phyloP scores from a whole-genome alignment of 37 sponge, comb jelly and placozoan species.

The Diacarnus erythraeanus region DNA sequence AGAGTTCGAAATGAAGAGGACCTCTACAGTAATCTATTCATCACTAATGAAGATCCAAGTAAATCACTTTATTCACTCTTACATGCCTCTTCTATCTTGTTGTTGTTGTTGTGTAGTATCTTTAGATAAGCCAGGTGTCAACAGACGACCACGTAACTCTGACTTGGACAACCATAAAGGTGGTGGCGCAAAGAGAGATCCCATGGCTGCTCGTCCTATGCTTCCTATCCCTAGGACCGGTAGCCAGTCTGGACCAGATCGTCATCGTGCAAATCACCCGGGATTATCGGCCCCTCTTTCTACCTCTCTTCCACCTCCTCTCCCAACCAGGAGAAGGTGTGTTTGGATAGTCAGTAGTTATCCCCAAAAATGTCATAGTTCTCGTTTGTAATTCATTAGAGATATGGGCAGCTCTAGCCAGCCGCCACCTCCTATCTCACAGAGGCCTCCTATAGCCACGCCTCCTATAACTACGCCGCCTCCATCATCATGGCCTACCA shows the following conservation, averaged over 20 bases:
- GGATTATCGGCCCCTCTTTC: neutral
- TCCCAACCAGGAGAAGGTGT: constrained; percentile 2
- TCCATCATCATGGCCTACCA: neutral
- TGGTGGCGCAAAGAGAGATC: neutral
- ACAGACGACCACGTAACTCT: neutral
- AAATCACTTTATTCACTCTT: neutral
- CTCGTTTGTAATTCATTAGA: neutral
- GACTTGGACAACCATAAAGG: neutral
- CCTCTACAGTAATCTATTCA: constrained; percentile 20
- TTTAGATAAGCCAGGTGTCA: neutral
- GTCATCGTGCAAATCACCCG: neutral
- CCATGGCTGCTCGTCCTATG: constrained; percentile 8
- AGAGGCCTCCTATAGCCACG: neutral
- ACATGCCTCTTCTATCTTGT: neutral
- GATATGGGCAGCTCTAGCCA: neutral
- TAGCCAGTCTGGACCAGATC: neutral
- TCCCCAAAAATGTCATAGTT: too few relatives aligned
- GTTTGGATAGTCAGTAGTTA: too few relatives aligned
- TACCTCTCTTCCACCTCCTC: constrained; percentile 13
- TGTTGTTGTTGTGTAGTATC: neutral
- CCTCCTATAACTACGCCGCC: neutral
- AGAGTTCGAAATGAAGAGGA: constrained; percentile 5
- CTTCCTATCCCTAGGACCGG: constrained; percentile 9
- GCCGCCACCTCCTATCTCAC: neutral
- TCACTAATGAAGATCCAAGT: constrained; percentile 14